Evolutionary conservation across 2,888 invertebrate species (phyloP), one percentile per base, ranked within the genome.

Genomic region (Caprella mutica): DNA sequence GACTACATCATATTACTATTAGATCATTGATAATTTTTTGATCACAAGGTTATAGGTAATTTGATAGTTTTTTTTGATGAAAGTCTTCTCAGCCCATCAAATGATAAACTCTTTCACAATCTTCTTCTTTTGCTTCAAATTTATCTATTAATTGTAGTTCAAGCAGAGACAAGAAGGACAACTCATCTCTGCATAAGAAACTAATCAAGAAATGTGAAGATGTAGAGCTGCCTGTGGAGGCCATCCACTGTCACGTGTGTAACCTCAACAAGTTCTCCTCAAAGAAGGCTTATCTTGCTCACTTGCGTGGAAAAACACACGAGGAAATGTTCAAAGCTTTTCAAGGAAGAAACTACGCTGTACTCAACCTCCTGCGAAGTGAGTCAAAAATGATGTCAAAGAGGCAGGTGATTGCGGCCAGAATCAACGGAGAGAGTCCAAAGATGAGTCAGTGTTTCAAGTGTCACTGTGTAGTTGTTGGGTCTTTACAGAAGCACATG

Each of bases 371-470:
- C 30, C 30, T 48, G 30, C n/a, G 48, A 6, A 27, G 30, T 19
- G 29, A 48, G 30, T 48, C 48, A 5, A 48, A 48, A 27, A 48
- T 48, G n/a, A 30, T 30, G n/a, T 27, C 48, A 5, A 29, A 30
- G 48, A 27, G 30, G 3, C 48, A 29, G 17, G 26, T 23, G 6
- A 27, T 48, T 19, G 30, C 48, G 8, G 44, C 26, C 9, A 21
- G 26, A n/a, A 19, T 27, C 29, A 24, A 48, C 14, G 29, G 19
- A 21, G 30, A 48, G 30, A 30, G 30, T 14, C 17, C 30, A 17
- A 48, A 48, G 24, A 48, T 19, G 30, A 48, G 48, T 24, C 48
- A 48, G 48, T 48, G 48, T n/a, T 29, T 30, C 48, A 48, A 48
- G 30, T 48, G 48, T 24, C n/a, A 30, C 48, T 48, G 48, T 21